These are phyloP conservation scores for Scotopteryx bipunctaria DNA, from an alignment of 2,888 invertebrate genomes.

Conservation along the genomic window DNA sequence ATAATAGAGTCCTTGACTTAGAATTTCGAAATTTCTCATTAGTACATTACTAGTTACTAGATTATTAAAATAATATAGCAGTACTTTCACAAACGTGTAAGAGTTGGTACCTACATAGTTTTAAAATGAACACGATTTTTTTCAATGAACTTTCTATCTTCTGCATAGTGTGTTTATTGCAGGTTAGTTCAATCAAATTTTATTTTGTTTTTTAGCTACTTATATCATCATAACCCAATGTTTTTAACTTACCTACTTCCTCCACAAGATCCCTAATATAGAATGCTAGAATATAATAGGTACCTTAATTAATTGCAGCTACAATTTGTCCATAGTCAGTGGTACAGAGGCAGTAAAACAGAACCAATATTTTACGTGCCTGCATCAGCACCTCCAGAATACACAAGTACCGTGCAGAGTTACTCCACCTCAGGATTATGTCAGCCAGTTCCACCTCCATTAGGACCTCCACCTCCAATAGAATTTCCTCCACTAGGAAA, in stretches of 20 bases:
- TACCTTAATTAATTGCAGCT: too few species aligned
- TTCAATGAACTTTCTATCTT: background rate
- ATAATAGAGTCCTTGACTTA: background rate
- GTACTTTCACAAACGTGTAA: conserved; percentile 7
- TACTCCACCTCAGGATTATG: background rate
- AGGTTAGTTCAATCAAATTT: conserved; percentile 6
- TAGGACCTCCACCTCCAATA: background rate
- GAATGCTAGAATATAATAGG: too few species aligned
- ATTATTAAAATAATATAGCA: background rate
- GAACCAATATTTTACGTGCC: conserved; percentile 5
- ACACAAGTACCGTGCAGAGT: background rate
- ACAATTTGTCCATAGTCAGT: background rate
- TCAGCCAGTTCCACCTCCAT: background rate
- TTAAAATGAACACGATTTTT: background rate
- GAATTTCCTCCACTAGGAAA: background rate
- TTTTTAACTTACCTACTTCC: too few species aligned
- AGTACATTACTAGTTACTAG: background rate
- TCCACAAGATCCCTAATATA: too few species aligned
- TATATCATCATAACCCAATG: too few species aligned
- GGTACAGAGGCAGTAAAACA: background rate
- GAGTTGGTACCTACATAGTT: background rate
- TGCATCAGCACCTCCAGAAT: conserved; percentile 8
- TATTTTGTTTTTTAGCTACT: background rate
- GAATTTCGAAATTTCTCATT: conserved; percentile 1
- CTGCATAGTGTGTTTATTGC: background rate